phyloP scores from a whole-genome alignment of 2,797 vertebrate species.

The Chelmon rostratus region DNA sequence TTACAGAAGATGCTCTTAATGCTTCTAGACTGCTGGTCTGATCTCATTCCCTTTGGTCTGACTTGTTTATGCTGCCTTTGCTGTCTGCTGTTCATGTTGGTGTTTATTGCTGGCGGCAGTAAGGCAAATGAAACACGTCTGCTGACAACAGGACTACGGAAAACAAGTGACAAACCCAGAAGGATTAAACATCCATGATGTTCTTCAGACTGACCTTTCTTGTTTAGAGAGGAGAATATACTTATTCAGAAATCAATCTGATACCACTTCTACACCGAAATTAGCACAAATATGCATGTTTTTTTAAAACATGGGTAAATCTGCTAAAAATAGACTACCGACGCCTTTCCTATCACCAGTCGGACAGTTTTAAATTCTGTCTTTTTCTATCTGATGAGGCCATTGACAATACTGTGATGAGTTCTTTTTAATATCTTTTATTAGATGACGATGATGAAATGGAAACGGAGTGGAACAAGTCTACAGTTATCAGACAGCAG shows the following conservation, averaged over 20 bases:
- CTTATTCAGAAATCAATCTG: background rate
- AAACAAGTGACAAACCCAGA: background rate
- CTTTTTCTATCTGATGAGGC: no score
- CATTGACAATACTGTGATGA: no score
- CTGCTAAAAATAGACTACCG: no score
- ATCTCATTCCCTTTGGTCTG: constrained; percentile 29
- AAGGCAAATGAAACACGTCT: constrained; percentile 13
- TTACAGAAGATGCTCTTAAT: constrained; percentile 37
- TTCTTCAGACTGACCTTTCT: constrained; percentile 1
- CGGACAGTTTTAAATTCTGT: no score
- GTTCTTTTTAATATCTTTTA: no score
- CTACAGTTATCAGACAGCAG: no score
- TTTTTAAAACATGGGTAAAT: no score
- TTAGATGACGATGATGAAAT: no score
- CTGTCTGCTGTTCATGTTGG: constrained; percentile 25
- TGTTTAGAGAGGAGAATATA: background rate
- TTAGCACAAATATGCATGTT: no score
- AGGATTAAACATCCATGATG: background rate
- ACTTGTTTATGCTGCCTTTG: constrained; percentile 23
- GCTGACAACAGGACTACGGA: background rate
- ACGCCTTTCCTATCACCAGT: no score
- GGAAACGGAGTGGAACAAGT: no score
- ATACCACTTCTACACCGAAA: no score
- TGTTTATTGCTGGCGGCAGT: background rate
- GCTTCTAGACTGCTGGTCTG: constrained; percentile 31